Base-by-base conservation (phyloP, 2,888 invertebrate species). In the Eupithecia tripunctaria region DNA sequence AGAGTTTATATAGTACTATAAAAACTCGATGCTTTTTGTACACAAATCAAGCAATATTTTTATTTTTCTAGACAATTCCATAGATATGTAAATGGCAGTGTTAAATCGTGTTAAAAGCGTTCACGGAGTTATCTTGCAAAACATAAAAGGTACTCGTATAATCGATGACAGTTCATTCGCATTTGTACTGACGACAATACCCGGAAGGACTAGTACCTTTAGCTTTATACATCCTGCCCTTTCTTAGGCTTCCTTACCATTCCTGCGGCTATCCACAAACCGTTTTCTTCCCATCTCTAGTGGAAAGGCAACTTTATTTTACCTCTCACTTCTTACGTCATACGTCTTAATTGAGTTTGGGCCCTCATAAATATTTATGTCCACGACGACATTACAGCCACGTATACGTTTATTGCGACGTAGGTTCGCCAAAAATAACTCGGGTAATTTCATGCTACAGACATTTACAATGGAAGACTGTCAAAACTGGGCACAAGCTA, bases 361-460 rank as follows among this genome's bases (percentile, higher is more conserved):
- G 63, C 29, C 38, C 64, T 70, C 70, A 51, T 75, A 60, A 75
- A 72, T 72, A 75, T 70, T 70, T 67, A 75, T 70, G 67, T 18
- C n/a, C 21, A 68, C 69, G 36, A 66, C 32, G 70, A 60, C 41
- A 67, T 68, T 68, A 68, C 41, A 8, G 43, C 14, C 38, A 27
- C 56, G 25, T 70, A 29, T 41, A 63, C 56, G 25, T 32, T 27
- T 56, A 18, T 60, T 41, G 47, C 43, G 10, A 63, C 25, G 25
- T 1, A 14, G 10, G 2, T 12, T 56, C 25, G 14, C 14, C 25
- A 56, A 56, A 56, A 56, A 56, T 56, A 25, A 12, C 25, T 21
- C 56, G 25, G 4, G 21, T 25, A 2, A 56, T 25, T 25, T 56
- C n/a, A 51, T 10, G 47, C n/a, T 21, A 21, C 10, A 21, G 21